A percentile compares a stretch with the other conserved stretches of the same genome.
Conservation (phyloP, 2,797 vertebrate genomes). For the Sebastes elongatus region DNA sequence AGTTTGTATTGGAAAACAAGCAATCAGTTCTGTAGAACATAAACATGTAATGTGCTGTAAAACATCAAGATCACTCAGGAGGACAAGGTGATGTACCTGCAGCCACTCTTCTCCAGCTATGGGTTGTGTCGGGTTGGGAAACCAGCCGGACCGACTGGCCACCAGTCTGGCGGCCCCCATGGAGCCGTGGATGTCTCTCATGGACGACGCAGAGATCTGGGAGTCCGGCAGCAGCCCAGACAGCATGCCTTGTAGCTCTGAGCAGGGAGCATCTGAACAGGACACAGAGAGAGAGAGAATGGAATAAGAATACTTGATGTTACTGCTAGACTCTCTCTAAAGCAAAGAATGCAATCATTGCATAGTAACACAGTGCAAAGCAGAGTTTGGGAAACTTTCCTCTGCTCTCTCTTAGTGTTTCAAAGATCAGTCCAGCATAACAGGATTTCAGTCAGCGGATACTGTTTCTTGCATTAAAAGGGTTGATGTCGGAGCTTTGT, state of each 20-base stretch:
- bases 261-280: constrained; percentile 91
- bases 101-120: constrained; percentile 95
- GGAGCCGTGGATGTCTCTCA: constrained; percentile 93
- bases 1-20: background rate
- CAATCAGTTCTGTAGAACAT: background rate
- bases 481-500: background rate
- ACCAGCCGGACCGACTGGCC: constrained; percentile 96
- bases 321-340: too few species aligned
- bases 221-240: constrained; percentile 93
- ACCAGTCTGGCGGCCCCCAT: constrained; percentile 92
- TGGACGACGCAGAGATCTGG: constrained; percentile 95
- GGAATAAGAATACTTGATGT: background rate
- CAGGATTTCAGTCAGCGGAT: accelerated
- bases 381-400: background rate
- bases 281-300: background rate
- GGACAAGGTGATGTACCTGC: constrained; percentile 70
- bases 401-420: background rate
- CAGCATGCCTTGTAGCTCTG: constrained; percentile 95
- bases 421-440: background rate
- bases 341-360: background rate
- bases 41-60: too few species aligned
- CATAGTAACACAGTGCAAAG: background rate
- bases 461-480: background rate
- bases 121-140: constrained; percentile 89
- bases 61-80: background rate